A percentile compares a stretch with the other conserved stretches of the same genome.
These are phyloP conservation scores for Chaetops frenatus DNA, from an alignment of 2,113 vertebrate species.

Conservation along the genomic window DNA sequence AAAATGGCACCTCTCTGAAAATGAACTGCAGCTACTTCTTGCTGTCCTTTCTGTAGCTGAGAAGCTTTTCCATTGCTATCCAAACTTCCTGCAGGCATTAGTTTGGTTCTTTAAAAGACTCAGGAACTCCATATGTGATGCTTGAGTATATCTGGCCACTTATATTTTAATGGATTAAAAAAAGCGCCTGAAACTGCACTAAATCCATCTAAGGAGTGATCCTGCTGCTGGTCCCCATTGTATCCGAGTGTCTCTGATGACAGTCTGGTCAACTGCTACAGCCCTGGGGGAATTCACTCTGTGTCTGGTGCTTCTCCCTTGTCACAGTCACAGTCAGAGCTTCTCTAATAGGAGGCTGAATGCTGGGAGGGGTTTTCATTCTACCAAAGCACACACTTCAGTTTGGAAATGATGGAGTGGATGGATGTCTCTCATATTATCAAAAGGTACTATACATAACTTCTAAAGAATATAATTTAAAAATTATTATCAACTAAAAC, in stretches of 20 bases:
- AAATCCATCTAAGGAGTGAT: background rate
- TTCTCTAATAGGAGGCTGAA: background rate
- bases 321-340: background rate
- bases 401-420: background rate
- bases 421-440: background rate
- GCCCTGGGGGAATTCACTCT: background rate
- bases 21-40: background rate
- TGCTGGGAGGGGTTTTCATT: background rate
- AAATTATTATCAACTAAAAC: background rate
- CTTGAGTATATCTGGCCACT: background rate
- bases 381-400: background rate
- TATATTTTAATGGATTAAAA: background rate
- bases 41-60: background rate
- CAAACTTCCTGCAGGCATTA: background rate
- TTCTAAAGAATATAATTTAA: background rate
- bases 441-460: background rate
- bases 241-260: background rate
- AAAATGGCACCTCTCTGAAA: background rate
- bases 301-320: background rate
- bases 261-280: background rate
- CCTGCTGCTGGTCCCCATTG: background rate
- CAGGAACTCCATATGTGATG: background rate
- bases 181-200: background rate
- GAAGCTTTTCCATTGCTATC: background rate
- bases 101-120: background rate